Evolutionary conservation across 1,140 invertebrate genomes (phyloP).

Genomic region (Drosophila willistoni): DNA sequence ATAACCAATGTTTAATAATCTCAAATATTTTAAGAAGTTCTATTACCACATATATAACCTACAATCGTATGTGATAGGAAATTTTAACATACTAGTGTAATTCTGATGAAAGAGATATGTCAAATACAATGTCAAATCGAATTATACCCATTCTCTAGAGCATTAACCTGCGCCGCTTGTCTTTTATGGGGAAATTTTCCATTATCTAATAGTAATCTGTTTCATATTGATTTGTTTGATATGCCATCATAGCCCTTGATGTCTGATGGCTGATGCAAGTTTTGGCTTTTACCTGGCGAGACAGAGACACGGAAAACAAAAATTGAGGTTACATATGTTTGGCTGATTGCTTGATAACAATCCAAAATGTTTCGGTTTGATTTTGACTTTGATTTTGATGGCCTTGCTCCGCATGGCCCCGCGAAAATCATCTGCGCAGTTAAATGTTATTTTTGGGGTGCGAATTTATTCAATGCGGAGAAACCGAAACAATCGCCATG

Average conservation of each 20-base stretch:
- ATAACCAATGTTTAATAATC: too few relatives aligned
- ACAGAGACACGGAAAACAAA: constrained; percentile 22
- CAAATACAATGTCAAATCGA: neutral
- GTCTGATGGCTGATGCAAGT: constrained; percentile 70
- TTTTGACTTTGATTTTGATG: constrained; percentile 9
- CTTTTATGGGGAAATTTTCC: neutral
- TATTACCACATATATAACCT: too few relatives aligned
- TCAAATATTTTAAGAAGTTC: too few relatives aligned
- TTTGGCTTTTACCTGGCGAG: constrained; percentile 20
- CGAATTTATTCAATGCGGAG: constrained; percentile 11
- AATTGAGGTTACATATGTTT: constrained; percentile 45
- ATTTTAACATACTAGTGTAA: too few relatives aligned
- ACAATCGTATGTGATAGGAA: too few relatives aligned
- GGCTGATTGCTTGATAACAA: constrained; percentile 24
- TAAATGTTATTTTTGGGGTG: constrained; percentile 1
- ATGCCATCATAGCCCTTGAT: constrained; percentile 15
- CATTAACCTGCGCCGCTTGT: neutral
- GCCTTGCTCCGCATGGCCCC: constrained; percentile 26
- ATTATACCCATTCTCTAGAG: neutral
- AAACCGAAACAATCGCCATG: neutral
- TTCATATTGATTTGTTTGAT: constrained; percentile 9
- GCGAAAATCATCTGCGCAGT: constrained; percentile 9
- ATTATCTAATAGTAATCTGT: constrained; percentile 13
- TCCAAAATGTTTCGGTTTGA: neutral
- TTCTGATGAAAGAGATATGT: too few relatives aligned